Evolutionary conservation across 2,113 vertebrate species (phyloP).

Genomic region (Lepus timidus): DNA sequence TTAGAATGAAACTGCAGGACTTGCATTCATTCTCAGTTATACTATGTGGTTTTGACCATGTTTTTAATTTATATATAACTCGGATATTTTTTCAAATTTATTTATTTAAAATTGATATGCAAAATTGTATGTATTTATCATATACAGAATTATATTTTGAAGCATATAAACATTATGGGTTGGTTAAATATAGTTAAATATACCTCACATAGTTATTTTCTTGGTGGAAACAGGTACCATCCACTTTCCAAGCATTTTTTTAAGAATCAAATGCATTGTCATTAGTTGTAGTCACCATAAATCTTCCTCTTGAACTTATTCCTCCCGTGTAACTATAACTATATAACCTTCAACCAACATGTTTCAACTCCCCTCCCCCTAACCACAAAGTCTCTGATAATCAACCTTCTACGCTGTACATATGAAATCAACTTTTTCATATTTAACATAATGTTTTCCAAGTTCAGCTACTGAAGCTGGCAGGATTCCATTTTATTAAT

Average conservation of each 20-base stretch:
- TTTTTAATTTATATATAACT: background rate
- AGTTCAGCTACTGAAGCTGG: background rate
- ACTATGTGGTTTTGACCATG: background rate
- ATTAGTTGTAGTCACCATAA: too few relatives aligned
- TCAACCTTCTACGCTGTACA: fast-evolving
- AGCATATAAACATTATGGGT: too few relatives aligned
- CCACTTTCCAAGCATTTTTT: background rate
- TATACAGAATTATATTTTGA: background rate
- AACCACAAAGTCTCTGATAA: background rate
- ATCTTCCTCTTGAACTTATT: background rate
- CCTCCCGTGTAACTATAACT: background rate
- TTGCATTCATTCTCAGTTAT: background rate
- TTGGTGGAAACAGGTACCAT: background rate
- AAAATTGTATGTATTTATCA: background rate
- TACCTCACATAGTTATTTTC: background rate
- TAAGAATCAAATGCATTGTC: background rate
- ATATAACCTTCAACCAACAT: too few relatives aligned
- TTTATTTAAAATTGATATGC: background rate
- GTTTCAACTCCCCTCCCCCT: too few relatives aligned
- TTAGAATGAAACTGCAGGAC: background rate
- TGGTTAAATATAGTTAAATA: background rate
- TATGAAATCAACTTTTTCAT: too few relatives aligned
- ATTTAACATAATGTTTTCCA: background rate
- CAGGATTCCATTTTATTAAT: background rate
- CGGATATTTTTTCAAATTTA: background rate